Conservation (phyloP, 2,888 invertebrate genomes). For the Luperina testacea region DNA sequence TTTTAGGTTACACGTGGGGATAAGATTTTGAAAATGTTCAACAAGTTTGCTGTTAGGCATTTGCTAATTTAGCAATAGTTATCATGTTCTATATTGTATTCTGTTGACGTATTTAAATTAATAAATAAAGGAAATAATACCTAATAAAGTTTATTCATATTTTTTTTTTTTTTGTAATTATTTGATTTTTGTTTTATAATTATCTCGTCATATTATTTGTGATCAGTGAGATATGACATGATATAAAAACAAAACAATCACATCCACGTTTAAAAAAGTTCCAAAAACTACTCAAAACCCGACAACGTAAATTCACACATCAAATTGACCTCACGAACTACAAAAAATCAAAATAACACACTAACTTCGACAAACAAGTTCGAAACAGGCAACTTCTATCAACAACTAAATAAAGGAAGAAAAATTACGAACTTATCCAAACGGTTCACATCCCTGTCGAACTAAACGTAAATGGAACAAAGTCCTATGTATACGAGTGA, state of each 20-base stretch:
- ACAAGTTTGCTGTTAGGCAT: not conserved
- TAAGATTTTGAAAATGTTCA: not conserved
- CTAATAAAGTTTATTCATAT: too few species aligned
- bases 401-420: conserved; percentile 6
- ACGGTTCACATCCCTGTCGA: conserved; percentile 11
- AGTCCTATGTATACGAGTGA: conserved; percentile 21
- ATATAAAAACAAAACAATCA: not conserved
- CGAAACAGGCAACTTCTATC: conserved; percentile 17
- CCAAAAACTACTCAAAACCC: not conserved
- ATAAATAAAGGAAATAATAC: too few species aligned
- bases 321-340: conserved; percentile 4
- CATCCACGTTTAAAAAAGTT: not conserved
- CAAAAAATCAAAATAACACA: conserved; percentile 6
- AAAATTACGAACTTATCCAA: conserved; percentile 23
- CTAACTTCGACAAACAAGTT: conserved; percentile 14
- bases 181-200: not conserved
- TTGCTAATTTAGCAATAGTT: not conserved
- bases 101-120: not conserved
- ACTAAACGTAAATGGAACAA: conserved; percentile 33
- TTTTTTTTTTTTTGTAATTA: not conserved
- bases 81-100: too few species aligned
- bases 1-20: not conserved
- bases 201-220: not conserved
- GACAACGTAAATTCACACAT: not conserved
- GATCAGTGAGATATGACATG: not conserved